Evolutionary conservation across 2,797 vertebrate species (phyloP).

Genomic region (Rhabdophis nuchalis): DNA sequence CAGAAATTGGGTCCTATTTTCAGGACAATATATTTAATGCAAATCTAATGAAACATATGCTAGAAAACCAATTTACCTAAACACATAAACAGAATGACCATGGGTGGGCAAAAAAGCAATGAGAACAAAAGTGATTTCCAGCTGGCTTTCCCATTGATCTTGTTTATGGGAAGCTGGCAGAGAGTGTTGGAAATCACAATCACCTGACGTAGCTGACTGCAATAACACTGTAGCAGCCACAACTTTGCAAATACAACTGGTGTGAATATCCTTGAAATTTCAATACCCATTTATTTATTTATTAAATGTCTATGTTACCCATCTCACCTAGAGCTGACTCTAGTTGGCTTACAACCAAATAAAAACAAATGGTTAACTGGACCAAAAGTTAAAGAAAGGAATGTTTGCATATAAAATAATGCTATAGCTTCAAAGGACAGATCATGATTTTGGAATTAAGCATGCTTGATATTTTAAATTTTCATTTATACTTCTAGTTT

Average conservation of each 20-base stretch:
- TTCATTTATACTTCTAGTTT: not conserved
- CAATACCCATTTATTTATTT: not conserved
- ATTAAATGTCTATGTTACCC: not conserved
- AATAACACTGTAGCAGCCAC: not conserved
- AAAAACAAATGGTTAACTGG: not conserved
- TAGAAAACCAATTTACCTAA: not conserved
- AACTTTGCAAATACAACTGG: not conserved
- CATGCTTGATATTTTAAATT: not conserved
- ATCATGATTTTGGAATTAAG: not conserved
- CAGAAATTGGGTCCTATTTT: not conserved
- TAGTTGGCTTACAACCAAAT: not conserved
- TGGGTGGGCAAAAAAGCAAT: not conserved
- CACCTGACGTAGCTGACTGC: not conserved
- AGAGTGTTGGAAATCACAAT: not conserved
- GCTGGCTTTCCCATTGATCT: not conserved
- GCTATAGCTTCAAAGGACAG: not conserved
- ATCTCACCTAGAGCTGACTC: not conserved
- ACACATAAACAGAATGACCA: not conserved
- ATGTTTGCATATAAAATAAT: not conserved
- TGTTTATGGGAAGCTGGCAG: not conserved
- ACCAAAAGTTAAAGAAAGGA: not conserved
- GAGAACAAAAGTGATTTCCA: not conserved
- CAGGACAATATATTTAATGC: not conserved
- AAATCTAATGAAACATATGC: not conserved
- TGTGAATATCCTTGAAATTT: not conserved